These are phyloP conservation scores for Spea hammondii DNA, from an alignment of 2,797 vertebrate genomes.

Conservation along the genomic window DNA sequence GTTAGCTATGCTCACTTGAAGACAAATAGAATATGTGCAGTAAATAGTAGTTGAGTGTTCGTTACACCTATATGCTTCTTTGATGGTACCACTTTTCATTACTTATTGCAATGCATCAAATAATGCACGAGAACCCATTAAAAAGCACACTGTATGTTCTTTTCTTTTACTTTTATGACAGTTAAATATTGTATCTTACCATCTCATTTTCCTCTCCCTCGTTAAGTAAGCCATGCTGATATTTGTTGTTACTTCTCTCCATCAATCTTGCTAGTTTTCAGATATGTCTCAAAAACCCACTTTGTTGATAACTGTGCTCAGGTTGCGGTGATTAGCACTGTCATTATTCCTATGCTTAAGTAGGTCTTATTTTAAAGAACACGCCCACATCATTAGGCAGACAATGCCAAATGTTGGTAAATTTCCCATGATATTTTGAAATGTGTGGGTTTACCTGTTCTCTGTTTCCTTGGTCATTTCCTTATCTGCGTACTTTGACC, in stretches of 20 bases:
- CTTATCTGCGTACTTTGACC: conserved; percentile 7
- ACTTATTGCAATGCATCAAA: too few species aligned
- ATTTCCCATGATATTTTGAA: conserved; percentile 39
- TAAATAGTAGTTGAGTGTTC: too few species aligned
- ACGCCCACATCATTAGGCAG: conserved; percentile 46
- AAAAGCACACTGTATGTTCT: too few species aligned
- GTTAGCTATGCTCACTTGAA: too few species aligned
- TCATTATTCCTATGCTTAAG: conserved; percentile 10
- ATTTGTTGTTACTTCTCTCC: conserved; percentile 52
- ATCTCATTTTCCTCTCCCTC: conserved; percentile 65
- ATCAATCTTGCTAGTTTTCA: conserved; percentile 43
- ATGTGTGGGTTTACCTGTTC: conserved; percentile 10
- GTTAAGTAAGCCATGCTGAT: conserved; percentile 61
- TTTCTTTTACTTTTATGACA: too few species aligned
- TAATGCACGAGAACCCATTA: neutral
- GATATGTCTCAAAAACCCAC: neutral
- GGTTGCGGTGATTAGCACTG: neutral
- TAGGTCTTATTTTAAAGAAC: conserved; percentile 13
- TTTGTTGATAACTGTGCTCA: neutral
- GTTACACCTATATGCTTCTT: too few species aligned
- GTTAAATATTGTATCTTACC: conserved; percentile 57
- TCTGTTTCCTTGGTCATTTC: conserved; percentile 8
- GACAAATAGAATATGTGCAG: too few species aligned
- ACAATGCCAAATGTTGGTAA: conserved; percentile 11
- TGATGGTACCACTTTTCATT: too few species aligned